A percentile compares a stretch with the other conserved stretches of the same genome.
These are phyloP conservation scores for Ornithoptera alexandrae DNA, from an alignment of 2,888 invertebrate species.

Conservation along the genomic window DNA sequence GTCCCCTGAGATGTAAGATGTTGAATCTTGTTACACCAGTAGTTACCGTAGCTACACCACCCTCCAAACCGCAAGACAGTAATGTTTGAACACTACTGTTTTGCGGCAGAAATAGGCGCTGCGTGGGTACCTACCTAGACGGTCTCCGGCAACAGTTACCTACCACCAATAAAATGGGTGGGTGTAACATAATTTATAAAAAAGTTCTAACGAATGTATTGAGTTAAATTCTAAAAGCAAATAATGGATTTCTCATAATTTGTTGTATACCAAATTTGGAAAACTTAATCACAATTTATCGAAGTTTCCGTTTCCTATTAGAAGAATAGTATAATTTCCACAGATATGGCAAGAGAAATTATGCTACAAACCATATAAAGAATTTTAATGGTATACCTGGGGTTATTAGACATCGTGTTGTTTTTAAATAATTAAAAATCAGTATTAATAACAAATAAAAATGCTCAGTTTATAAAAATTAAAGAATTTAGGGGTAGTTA, in stretches of 20 bases:
- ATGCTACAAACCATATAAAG: background rate
- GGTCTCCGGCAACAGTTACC: too few relatives aligned
- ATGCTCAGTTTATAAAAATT: too few relatives aligned
- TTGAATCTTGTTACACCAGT: too few relatives aligned
- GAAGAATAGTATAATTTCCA: constrained; percentile 1
- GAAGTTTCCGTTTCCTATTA: constrained; percentile 3
- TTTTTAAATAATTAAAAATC: background rate
- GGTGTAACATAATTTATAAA: background rate
- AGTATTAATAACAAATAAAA: too few relatives aligned
- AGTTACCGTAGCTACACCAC: too few relatives aligned
- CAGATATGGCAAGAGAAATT: constrained; percentile 3
- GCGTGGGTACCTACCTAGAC: too few relatives aligned
- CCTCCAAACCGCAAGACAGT: too few relatives aligned
- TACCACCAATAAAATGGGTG: background rate
- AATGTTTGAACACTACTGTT: too few relatives aligned
- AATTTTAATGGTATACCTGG: background rate
- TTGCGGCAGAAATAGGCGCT: too few relatives aligned
- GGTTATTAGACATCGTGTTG: background rate
- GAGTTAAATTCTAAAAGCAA: background rate
- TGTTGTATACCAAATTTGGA: background rate
- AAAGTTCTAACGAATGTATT: background rate
- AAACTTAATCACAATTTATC: background rate
- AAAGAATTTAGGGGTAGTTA: too few relatives aligned
- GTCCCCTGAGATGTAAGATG: too few relatives aligned
- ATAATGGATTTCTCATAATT: background rate